Base-by-base conservation (phyloP, 2,797 vertebrate genomes). In the Melanotaenia pygmaea region DNA sequence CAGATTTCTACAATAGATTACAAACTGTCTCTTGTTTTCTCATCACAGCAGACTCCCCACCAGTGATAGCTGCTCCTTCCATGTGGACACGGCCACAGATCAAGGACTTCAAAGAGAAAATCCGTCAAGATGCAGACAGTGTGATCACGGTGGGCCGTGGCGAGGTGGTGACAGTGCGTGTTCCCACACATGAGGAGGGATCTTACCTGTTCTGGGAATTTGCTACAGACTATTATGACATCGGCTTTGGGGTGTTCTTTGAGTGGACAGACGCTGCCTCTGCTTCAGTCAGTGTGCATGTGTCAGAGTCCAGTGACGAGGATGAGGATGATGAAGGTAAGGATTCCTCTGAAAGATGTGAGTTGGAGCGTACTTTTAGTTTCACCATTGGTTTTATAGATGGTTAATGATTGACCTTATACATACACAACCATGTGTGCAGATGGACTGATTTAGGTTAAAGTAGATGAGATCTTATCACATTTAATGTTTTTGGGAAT, bases 71-170 rank as follows among this genome's bases (percentile, higher is more conserved):
- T 20, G 97, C 98, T 26, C 98, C 98, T 0, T 99, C 98, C 10
- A 99, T 99, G 98, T 99, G 98, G 98, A 99, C 98, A 1, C 94
- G 98, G 13, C 98, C 98, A 2, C 98, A 99, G 90, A 99, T 99
- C 84, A 98, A 94, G 91, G 98, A 99, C 94, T 99, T 99, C 93
- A 99, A 99, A 90, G 98, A 99, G 84, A 99, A 99, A 87, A 99
- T 99, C 84, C 96, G 97, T 0, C 98, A 99, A 92, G 98, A 99
- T 35, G 96, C 97, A 4, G 98, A 99, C 91, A 99, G 97, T 0
- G 98, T 99, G 89, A 99, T 99, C 90, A 98, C 98, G 0, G 98
- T 99, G 88, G 98, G 98, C 28, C 94, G 98, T 38, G 98, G 98
- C 30, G 98, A 99, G 92, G 98, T 99, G 79, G 98, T 99, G 83